Percentiles rank a stretch among this genome's conserved stretches.
These are phyloP conservation scores for Diachasmimorpha longicaudata DNA, from an alignment of 1,140 invertebrate species.

Conservation along the genomic window DNA sequence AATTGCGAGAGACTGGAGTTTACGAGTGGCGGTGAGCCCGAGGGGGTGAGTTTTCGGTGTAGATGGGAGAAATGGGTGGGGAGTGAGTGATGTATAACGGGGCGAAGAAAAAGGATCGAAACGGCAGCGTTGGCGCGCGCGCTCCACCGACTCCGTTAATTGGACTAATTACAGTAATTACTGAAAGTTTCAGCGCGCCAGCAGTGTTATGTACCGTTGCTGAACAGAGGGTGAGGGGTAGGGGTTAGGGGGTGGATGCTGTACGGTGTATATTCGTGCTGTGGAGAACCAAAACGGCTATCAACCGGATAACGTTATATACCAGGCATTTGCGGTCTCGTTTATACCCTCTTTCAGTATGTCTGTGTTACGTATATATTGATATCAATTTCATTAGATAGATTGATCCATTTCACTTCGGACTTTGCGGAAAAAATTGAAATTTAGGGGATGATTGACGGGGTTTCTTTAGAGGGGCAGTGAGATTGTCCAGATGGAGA, in stretches of 20 bases:
- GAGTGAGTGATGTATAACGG: not conserved
- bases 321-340: not conserved
- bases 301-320: not conserved
- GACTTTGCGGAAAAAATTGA: too few relatives aligned
- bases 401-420: not conserved
- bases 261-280: not conserved
- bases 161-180: slow-evolving; percentile 63
- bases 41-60: not conserved
- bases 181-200: slow-evolving; percentile 56
- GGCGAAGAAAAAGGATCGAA: not conserved
- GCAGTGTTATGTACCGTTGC: not conserved
- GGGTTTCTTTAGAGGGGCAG: too few relatives aligned
- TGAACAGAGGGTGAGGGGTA: not conserved
- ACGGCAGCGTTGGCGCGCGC: slow-evolving; percentile 23
- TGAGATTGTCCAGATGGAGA: too few relatives aligned
- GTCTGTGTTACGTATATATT: too few relatives aligned
- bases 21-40: not conserved
- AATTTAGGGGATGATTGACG: too few relatives aligned
- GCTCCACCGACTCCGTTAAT: slow-evolving; percentile 60
- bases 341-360: not conserved
- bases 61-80: not conserved
- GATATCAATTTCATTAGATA: not conserved
- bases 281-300: not conserved
- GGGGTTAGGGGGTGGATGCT: not conserved
- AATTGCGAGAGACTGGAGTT: not conserved